Evolutionary conservation across 2,888 invertebrate species (phyloP).

Genomic region (Synergus itoensis): DNA sequence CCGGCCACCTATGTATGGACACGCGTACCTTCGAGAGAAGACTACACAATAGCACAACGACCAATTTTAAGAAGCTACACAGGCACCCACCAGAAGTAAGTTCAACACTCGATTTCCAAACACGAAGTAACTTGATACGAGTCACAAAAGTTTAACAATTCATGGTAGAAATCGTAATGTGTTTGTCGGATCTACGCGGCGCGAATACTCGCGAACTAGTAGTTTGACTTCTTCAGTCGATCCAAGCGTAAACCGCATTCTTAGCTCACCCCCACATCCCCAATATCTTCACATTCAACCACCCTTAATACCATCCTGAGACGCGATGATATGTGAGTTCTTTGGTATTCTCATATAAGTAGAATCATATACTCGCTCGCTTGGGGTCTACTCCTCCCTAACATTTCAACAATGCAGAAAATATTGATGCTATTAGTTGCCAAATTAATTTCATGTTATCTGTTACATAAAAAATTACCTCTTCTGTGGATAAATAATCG

Average conservation of each 20-base stretch:
- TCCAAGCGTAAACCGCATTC: slow-evolving; percentile 31
- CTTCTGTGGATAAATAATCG: no score
- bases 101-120: neutral
- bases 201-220: slow-evolving; percentile 37
- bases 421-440: neutral
- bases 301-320: slow-evolving; percentile 8
- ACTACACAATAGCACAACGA: no score
- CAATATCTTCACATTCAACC: slow-evolving; percentile 12
- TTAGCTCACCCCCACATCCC: slow-evolving; percentile 7
- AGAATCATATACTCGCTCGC: neutral
- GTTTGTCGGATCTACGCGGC: slow-evolving; percentile 23
- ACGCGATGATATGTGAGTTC: slow-evolving; percentile 13
- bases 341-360: neutral
- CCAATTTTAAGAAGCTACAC: neutral
- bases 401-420: neutral
- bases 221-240: slow-evolving; percentile 15
- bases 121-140: neutral
- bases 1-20: neutral
- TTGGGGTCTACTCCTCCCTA: neutral
- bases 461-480: no score
- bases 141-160: neutral
- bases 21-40: no score
- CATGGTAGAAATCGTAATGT: neutral
- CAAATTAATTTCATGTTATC: no score
- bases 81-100: neutral